These are phyloP conservation scores for Cariama cristata DNA, from an alignment of 2,113 vertebrate species.

Conservation along the genomic window DNA sequence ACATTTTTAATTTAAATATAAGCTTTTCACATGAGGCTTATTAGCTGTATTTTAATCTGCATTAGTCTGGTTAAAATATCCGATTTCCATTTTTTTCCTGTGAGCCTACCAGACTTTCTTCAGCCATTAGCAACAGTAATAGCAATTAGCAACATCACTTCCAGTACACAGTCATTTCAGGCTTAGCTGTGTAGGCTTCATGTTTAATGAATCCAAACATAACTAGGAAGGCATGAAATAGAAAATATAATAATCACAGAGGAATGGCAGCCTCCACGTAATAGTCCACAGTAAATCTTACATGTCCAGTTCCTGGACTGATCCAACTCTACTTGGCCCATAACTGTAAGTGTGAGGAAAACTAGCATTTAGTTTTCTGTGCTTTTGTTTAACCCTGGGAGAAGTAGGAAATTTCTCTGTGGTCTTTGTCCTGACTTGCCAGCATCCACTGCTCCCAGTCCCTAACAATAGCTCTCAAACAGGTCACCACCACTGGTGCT, in stretches of 20 bases:
- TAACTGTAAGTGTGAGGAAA: not conserved
- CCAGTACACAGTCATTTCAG: conserved; percentile 51
- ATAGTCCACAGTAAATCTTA: not conserved
- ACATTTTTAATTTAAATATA: conserved; percentile 59
- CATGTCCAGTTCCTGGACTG: not conserved
- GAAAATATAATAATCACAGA: conserved; percentile 34
- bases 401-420: not conserved
- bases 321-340: not conserved
- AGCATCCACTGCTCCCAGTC: not conserved
- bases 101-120: conserved; percentile 24
- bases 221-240: conserved; percentile 39
- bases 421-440: not conserved
- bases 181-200: conserved; percentile 23
- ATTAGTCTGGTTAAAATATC: conserved; percentile 63
- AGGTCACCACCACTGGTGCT: not conserved
- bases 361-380: not conserved
- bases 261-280: not conserved
- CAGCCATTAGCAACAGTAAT: conserved; percentile 42
- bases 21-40: conserved; percentile 38
- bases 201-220: conserved; percentile 38
- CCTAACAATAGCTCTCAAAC: not conserved
- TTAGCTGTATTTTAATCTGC: conserved; percentile 65
- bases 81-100: conserved; percentile 38
- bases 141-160: conserved; percentile 60
- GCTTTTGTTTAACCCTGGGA: not conserved